Percentiles rank a stretch among this genome's conserved stretches.
These are phyloP conservation scores for Heteromyza rotundicornis DNA, from an alignment of 2,888 invertebrate genomes.

Conservation along the genomic window DNA sequence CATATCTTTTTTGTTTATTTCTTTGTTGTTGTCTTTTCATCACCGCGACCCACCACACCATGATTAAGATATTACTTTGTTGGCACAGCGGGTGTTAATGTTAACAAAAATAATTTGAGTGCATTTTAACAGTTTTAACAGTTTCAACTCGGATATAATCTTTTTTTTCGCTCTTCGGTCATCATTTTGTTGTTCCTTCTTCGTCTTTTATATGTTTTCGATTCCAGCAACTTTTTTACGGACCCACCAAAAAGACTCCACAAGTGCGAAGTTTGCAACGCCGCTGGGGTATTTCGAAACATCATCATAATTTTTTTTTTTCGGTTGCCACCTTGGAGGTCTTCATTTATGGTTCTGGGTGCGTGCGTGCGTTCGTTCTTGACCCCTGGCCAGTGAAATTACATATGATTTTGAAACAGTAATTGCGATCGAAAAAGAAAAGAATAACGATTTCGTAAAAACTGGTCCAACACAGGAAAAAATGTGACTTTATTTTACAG, in stretches of 20 bases:
- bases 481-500: too few relatives aligned
- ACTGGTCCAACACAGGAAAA: too few relatives aligned
- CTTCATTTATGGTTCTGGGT: slow-evolving; percentile 40
- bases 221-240: background rate
- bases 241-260: background rate
- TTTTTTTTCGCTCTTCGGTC: background rate
- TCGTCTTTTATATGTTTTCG: background rate
- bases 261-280: background rate
- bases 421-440: too few relatives aligned
- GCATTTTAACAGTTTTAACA: slow-evolving; percentile 8
- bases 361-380: background rate
- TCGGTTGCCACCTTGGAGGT: slow-evolving; percentile 46
- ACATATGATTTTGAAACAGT: too few relatives aligned
- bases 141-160: too few relatives aligned
- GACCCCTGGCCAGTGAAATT: too few relatives aligned
- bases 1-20: background rate
- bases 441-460: too few relatives aligned
- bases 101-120: slow-evolving; percentile 5
- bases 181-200: background rate
- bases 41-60: too few relatives aligned
- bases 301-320: slow-evolving; percentile 45
- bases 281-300: background rate
- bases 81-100: slow-evolving; percentile 8
- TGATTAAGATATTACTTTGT: slow-evolving; percentile 6
- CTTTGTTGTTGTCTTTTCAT: background rate